A percentile compares a stretch with the other conserved stretches of the same genome.
These are phyloP conservation scores for Saguinus midas DNA, from an alignment of 2,113 vertebrate genomes.

Conservation along the genomic window DNA sequence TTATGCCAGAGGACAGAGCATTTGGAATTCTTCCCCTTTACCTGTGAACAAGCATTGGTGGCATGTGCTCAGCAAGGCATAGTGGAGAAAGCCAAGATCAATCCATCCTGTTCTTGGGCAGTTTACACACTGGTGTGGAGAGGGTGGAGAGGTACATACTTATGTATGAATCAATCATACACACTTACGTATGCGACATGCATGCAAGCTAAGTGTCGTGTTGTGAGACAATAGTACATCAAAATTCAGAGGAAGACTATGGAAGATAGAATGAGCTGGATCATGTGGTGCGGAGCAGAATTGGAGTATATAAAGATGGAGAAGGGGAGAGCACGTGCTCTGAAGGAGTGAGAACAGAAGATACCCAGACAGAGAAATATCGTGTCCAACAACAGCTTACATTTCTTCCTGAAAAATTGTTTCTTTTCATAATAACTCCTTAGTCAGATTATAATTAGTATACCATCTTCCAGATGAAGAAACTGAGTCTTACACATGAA, in stretches of 20 bases:
- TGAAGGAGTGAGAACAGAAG: not conserved
- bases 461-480: not conserved
- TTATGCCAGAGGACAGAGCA: not conserved
- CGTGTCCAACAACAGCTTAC: not conserved
- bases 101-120: too few species aligned
- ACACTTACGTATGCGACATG: not conserved
- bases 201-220: not conserved
- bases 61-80: not conserved
- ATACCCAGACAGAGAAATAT: not conserved
- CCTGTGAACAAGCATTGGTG: not conserved
- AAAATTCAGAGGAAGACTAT: not conserved
- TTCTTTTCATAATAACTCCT: not conserved
- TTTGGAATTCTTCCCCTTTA: not conserved
- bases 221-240: not conserved
- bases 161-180: not conserved
- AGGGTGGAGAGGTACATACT: not conserved
- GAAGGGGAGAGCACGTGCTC: rapidly evolving
- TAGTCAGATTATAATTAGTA: not conserved
- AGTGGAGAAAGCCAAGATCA: rapidly evolving
- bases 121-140: rapidly evolving
- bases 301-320: not conserved
- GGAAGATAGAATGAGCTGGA: not conserved
- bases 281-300: not conserved
- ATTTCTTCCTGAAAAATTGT: not conserved
- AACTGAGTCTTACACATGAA: not conserved